phyloP scores from a whole-genome alignment of 2,888 invertebrate genomes.

The Amphimallon solstitiale region DNA sequence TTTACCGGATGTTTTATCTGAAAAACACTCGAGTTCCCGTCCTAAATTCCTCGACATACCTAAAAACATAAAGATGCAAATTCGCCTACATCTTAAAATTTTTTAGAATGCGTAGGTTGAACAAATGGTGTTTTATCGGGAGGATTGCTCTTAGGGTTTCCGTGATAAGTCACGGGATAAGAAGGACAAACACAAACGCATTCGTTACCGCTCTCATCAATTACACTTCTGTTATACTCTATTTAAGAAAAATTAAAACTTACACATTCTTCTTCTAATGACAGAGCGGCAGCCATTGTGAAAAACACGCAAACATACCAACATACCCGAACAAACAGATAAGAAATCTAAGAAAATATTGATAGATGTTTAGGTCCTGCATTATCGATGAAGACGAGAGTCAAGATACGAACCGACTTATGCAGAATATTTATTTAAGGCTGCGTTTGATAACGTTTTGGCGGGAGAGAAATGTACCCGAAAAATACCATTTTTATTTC shows the following conservation, averaged over 20 bases:
- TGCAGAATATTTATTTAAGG: too few species aligned
- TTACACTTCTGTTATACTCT: not conserved
- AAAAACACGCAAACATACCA: slow-evolving; percentile 47
- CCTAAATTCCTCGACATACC: not conserved
- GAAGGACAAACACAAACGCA: not conserved
- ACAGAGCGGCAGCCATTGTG: slow-evolving; percentile 78
- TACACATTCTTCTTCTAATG: slow-evolving; percentile 82
- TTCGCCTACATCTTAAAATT: slow-evolving; percentile 29
- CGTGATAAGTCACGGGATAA: not conserved
- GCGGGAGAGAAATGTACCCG: too few species aligned
- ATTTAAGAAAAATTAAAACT: slow-evolving; percentile 62
- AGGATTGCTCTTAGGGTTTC: not conserved
- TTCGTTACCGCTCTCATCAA: not conserved
- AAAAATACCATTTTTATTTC: too few species aligned
- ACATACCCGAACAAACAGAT: slow-evolving; percentile 37
- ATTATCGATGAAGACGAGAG: too few species aligned
- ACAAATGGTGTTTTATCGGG: slow-evolving; percentile 8
- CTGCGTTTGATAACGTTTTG: too few species aligned
- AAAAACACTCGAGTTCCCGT: too few species aligned
- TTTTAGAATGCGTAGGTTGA: slow-evolving; percentile 16
- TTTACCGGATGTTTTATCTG: too few species aligned
- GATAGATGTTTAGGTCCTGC: too few species aligned
- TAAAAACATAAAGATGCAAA: not conserved
- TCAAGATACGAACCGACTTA: too few species aligned
- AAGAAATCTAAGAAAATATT: too few species aligned